Percentiles rank a stretch among this genome's conserved stretches.
Conservation (phyloP, 2,797 vertebrate genomes). For the Oreochromis mossambicus region DNA sequence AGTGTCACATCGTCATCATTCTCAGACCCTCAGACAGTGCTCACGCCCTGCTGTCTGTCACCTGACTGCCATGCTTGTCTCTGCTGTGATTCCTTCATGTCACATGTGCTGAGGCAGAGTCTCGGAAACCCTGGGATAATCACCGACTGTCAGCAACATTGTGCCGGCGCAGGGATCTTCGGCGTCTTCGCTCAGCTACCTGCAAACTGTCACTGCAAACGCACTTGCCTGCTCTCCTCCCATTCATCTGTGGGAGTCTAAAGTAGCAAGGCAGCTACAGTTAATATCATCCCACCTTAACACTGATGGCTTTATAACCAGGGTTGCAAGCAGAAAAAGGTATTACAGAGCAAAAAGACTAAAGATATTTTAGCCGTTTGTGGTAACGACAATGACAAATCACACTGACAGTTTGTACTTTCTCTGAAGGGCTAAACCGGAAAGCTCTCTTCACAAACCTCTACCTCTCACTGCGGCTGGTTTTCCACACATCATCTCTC, state of each 20-base stretch:
- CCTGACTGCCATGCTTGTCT: slow-evolving; percentile 35
- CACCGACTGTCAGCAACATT: slow-evolving; percentile 3
- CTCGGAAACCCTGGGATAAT: slow-evolving; percentile 9
- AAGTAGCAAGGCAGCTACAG: background rate
- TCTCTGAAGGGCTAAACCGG: background rate
- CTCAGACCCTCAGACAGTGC: slow-evolving; percentile 21
- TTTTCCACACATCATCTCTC: background rate
- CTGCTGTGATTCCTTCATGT: slow-evolving; percentile 10
- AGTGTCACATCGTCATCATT: slow-evolving; percentile 33
- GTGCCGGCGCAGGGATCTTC: slow-evolving; percentile 21
- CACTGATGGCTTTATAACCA: background rate
- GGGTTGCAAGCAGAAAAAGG: background rate
- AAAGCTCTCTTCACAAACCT: background rate
- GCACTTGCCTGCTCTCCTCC: background rate
- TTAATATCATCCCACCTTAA: background rate
- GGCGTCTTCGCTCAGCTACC: background rate
- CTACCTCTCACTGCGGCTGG: background rate
- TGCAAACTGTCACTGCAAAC: background rate
- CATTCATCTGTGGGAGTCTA: background rate
- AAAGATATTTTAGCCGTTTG: background rate
- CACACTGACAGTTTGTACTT: background rate
- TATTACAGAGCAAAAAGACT: rapidly evolving
- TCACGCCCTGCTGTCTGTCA: slow-evolving; percentile 27
- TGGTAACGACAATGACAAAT: background rate
- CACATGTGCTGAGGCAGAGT: slow-evolving; percentile 54